Conservation (phyloP, 1,140 invertebrate genomes). For the Pentalonia nigronervosa region DNA sequence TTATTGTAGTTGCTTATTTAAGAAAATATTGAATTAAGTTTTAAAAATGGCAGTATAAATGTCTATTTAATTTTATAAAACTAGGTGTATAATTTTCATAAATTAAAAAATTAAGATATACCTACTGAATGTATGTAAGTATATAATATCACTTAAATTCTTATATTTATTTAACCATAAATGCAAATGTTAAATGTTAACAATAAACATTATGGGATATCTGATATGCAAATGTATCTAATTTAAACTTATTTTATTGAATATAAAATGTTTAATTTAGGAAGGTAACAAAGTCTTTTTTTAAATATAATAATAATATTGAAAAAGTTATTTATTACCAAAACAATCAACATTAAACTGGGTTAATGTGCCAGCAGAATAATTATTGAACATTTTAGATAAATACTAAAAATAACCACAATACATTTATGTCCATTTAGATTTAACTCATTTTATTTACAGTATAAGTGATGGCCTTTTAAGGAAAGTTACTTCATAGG, state of each 20-base stretch:
- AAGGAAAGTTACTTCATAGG: neutral
- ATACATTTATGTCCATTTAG: neutral
- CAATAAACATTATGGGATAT: neutral
- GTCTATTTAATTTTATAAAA: neutral
- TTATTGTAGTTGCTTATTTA: neutral
- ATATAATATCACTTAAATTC: too few relatives aligned
- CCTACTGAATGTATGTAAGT: neutral
- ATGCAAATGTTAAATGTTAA: too few relatives aligned
- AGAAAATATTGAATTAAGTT: conserved; percentile 9
- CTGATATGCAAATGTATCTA: neutral
- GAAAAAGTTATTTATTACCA: neutral
- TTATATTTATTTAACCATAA: too few relatives aligned
- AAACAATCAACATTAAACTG: neutral
- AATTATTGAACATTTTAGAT: neutral
- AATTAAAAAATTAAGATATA: neutral
- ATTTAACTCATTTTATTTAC: neutral
- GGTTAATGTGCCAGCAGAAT: neutral
- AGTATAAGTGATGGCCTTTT: neutral
- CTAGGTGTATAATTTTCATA: neutral
- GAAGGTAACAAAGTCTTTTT: neutral
- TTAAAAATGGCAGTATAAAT: neutral
- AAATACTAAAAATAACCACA: conserved; percentile 13
- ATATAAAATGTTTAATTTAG: neutral
- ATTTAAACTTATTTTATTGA: neutral
- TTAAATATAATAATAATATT: neutral